These are phyloP conservation scores for Danio jaintianensis DNA, from an alignment of 2,797 vertebrate genomes.

Conservation along the genomic window DNA sequence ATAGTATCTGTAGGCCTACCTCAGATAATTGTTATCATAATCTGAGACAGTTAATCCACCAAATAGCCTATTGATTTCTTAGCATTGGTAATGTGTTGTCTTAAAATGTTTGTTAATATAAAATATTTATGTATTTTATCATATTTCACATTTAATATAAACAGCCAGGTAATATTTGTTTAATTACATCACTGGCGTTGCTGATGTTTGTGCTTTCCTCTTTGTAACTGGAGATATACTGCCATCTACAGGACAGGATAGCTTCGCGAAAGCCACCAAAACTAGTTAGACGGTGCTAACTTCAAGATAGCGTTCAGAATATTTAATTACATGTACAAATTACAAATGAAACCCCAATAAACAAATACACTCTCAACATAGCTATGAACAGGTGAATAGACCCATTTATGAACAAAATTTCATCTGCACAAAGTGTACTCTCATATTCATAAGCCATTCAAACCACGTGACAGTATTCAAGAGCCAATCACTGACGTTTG, in stretches of 20 bases:
- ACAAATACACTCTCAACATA: background rate
- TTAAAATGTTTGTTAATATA: no score
- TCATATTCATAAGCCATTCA: background rate
- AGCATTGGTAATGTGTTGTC: no score
- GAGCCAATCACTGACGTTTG: background rate
- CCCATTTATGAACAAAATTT: background rate
- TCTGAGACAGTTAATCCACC: background rate
- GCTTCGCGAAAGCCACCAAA: background rate
- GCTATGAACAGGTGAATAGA: background rate
- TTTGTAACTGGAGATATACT: slow-evolving; percentile 7
- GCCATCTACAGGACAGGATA: slow-evolving; percentile 24
- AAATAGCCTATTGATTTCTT: no score
- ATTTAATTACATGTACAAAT: background rate
- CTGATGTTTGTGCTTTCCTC: background rate
- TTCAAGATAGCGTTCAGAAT: background rate
- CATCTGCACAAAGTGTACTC: background rate
- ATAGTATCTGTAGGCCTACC: no score
- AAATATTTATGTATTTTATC: no score
- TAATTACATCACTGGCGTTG: background rate
- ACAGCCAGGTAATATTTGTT: background rate
- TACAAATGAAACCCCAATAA: background rate
- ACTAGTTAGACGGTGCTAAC: background rate
- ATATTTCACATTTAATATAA: no score
- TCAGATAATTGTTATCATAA: background rate
- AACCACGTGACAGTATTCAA: background rate